Percentiles rank a stretch among this genome's conserved stretches.
These are phyloP conservation scores for Scaptomyza flava DNA, from an alignment of 2,888 invertebrate genomes.

Conservation along the genomic window DNA sequence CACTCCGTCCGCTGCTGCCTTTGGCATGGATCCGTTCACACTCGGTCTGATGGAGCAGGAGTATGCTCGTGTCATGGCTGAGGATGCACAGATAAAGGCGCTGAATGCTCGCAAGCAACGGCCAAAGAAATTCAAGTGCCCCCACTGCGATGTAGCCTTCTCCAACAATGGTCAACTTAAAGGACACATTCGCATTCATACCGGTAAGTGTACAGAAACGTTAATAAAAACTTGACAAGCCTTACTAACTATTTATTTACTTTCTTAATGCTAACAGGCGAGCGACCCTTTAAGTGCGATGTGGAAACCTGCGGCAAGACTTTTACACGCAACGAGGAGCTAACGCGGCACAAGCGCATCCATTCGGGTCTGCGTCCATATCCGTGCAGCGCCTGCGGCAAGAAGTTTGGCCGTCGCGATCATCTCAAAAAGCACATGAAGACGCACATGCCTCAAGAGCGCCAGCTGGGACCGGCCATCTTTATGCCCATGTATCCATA, in stretches of 20 bases:
- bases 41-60: constrained; percentile 88
- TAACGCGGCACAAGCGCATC: constrained; percentile 95
- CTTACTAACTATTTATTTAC: constrained; percentile 31
- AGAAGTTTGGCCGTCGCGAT: constrained; percentile 96
- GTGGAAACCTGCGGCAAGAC: constrained; percentile 94
- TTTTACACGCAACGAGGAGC: constrained; percentile 95
- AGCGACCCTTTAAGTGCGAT: constrained; percentile 94
- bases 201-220: constrained; percentile 86
- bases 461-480: constrained; percentile 87
- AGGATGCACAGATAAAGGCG: constrained; percentile 89
- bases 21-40: constrained; percentile 82
- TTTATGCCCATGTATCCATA: constrained; percentile 87
- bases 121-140: constrained; percentile 96
- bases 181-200: constrained; percentile 96
- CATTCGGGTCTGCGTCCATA: constrained; percentile 95
- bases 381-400: constrained; percentile 94
- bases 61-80: constrained; percentile 89
- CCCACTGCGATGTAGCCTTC: constrained; percentile 94
- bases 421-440: constrained; percentile 97
- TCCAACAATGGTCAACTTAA: constrained; percentile 97
- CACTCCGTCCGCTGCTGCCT: constrained; percentile 56
- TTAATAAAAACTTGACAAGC: not conserved
- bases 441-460: constrained; percentile 90
- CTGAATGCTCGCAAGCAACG: constrained; percentile 90
- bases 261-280: constrained; percentile 85